Base-by-base conservation (phyloP, 2,888 invertebrate genomes). In the Orchesellides sinensis region DNA sequence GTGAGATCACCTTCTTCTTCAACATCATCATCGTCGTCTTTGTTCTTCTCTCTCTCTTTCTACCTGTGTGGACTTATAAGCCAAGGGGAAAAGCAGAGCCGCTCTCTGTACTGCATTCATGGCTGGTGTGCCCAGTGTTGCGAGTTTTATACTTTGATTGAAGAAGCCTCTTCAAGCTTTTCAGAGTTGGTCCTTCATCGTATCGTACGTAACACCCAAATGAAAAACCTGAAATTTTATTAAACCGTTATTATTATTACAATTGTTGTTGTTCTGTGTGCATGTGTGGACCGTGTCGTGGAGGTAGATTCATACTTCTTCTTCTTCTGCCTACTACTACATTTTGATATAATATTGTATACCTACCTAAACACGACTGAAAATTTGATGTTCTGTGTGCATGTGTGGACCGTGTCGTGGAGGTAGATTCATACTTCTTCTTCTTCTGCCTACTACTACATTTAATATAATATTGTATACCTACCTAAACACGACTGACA, bases 181-280 rank as follows among this genome's bases (percentile, higher is more conserved):
- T 27, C 29, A 27, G 4, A 52, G 59, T 25, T 29, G n/a, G n/a
- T 54, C 40, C 63, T 10, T 12, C 17, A 2, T 66, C 49, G 47
- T 2, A 25, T 2, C 2, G 40, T 29, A 63, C 66, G 66, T 47
- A 66, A 66, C 66, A 66, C 47, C 66, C 66, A 49, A 66, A 66
- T 49, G 47, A 66, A 66, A 49, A 63, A 63, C 63, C 63, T 63
- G 63, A 80, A 80, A 66, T 80, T 80, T 66, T 73, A 80, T 80
- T 80, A 73, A 80, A 73, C 80, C 80, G 80, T 80, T 80, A 80
- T 79, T 72, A 69, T 70, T 78, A 70, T 32, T 66, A 72, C 72
- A 47, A 65, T 72, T 79, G 79, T 54, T 61, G 69, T 68, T 35
- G 35, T 56, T 77, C 49, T 73, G 63, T 52, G 32, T 68, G 23